phyloP scores from a whole-genome alignment of 2,113 vertebrate genomes.

The Hemicordylus capensis region DNA sequence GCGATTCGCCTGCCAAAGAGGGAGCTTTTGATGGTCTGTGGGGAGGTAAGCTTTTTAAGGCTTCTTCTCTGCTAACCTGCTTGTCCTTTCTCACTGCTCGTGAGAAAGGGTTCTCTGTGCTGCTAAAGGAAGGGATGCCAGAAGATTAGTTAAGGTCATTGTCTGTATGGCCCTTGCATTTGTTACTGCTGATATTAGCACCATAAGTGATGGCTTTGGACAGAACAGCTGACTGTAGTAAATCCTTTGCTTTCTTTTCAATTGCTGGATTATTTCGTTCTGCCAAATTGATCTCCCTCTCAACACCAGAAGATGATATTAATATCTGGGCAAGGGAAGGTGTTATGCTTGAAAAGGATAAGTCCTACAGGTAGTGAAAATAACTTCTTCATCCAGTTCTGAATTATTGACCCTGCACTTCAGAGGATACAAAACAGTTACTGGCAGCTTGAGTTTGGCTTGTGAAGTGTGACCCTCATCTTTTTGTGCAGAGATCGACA shows the following conservation, averaged over 20 bases:
- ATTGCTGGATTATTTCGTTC: constrained; percentile 34
- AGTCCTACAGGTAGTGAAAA: constrained; percentile 37
- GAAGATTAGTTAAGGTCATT: constrained; percentile 10
- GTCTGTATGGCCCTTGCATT: constrained; percentile 31
- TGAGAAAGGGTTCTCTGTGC: too few species aligned
- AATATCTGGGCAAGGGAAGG: constrained; percentile 39
- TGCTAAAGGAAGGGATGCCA: not conserved
- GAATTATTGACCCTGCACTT: not conserved
- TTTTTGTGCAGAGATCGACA: not conserved
- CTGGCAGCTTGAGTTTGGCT: not conserved
- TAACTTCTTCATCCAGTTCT: not conserved
- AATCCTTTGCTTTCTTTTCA: constrained; percentile 27
- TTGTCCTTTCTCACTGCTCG: too few species aligned
- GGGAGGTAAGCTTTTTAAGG: too few species aligned
- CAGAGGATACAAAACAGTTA: not conserved
- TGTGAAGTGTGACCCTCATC: not conserved
- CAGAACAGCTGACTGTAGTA: constrained; percentile 18
- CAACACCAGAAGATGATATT: constrained; percentile 34
- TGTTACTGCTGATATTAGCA: not conserved
- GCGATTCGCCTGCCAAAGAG: too few species aligned
- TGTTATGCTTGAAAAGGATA: constrained; percentile 23
- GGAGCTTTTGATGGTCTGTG: too few species aligned
- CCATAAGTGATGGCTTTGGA: constrained; percentile 14
- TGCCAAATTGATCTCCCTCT: constrained; percentile 31
- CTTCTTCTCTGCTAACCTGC: too few species aligned